These are phyloP conservation scores for Metacarcinus magister DNA, from an alignment of 2,888 invertebrate genomes.

Conservation along the genomic window DNA sequence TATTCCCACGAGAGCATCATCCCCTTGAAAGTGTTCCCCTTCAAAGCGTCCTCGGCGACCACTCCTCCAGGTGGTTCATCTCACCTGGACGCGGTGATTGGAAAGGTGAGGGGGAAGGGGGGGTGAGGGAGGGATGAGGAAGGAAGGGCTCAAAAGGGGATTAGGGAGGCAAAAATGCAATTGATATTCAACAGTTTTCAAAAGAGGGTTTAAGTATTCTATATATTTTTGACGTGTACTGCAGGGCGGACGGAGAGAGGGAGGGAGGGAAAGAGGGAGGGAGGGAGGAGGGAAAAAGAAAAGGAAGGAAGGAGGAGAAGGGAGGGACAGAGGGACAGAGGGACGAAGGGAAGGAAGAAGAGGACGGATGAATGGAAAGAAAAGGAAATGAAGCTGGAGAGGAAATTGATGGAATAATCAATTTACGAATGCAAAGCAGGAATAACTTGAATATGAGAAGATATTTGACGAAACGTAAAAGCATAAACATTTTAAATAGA, in stretches of 20 bases:
- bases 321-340: not conserved
- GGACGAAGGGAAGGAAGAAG: not conserved
- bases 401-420: not conserved
- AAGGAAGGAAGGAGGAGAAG: not conserved
- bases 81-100: not conserved
- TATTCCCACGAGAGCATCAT: too few species aligned
- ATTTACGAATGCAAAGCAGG: not conserved
- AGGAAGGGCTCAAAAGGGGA: not conserved
- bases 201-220: slow-evolving; percentile 19
- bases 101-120: not conserved
- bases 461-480: too few species aligned
- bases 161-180: slow-evolving; percentile 17
- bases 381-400: not conserved
- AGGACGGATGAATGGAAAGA: not conserved
- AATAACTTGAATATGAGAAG: too few species aligned
- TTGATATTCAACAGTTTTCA: slow-evolving; percentile 45
- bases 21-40: too few species aligned
- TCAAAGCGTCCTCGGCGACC: too few species aligned
- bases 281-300: not conserved
- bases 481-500: not conserved
- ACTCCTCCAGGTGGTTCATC: too few species aligned
- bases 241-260: not conserved
- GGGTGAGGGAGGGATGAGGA: not conserved
- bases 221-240: not conserved
- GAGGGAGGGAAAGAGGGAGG: not conserved